A percentile compares a stretch with the other conserved stretches of the same genome.
phyloP scores from a whole-genome alignment of 2,888 invertebrate genomes.

The Sinelater perroti region DNA sequence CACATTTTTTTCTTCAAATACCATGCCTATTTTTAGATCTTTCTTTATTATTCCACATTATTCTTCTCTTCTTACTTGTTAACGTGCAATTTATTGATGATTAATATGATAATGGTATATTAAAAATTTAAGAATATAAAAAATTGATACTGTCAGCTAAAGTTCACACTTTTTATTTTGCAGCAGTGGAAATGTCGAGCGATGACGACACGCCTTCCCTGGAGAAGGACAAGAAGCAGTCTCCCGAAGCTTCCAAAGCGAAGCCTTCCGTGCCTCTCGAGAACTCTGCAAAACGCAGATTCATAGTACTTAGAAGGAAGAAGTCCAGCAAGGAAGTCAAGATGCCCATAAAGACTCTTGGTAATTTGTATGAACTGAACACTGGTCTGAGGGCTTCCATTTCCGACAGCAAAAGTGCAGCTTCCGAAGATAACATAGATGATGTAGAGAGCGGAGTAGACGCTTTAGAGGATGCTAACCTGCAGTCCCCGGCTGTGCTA shows the following conservation, averaged over 20 bases:
- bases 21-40: no score
- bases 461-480: slow-evolving; percentile 50
- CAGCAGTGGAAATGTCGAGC: slow-evolving; percentile 60
- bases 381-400: slow-evolving; percentile 51
- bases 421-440: slow-evolving; percentile 45
- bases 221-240: slow-evolving; percentile 49
- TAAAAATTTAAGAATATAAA: no score
- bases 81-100: no score
- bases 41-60: no score
- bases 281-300: slow-evolving; percentile 9
- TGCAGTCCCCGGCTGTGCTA: not conserved
- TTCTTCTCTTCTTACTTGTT: no score
- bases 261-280: not conserved
- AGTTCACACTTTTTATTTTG: no score
- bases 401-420: slow-evolving; percentile 42
- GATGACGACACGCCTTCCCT: slow-evolving; percentile 57
- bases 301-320: slow-evolving; percentile 18
- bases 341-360: slow-evolving; percentile 46
- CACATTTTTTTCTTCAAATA: no score
- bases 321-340: slow-evolving; percentile 22
- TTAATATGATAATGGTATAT: no score
- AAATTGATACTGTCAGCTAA: no score
- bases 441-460: slow-evolving; percentile 57
- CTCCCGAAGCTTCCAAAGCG: slow-evolving; percentile 15
- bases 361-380: slow-evolving; percentile 55